These are phyloP conservation scores for Drosophila rhopaloa DNA, from an alignment of 1,140 invertebrate genomes.

Conservation along the genomic window DNA sequence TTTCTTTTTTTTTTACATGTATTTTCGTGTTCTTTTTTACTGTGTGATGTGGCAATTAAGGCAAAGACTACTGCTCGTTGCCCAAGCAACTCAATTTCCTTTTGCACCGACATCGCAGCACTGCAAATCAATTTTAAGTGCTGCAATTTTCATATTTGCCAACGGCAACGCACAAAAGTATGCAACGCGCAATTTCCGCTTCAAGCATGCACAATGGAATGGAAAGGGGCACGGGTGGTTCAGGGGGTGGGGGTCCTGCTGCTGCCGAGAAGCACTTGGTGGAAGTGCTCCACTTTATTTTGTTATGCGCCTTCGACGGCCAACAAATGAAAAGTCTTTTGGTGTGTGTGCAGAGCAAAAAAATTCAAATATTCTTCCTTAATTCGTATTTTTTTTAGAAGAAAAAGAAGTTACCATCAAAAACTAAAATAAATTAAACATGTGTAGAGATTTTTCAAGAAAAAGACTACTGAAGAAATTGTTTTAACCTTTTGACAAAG, in stretches of 20 bases:
- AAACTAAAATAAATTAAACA: not conserved
- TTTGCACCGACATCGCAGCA: slow-evolving; percentile 39
- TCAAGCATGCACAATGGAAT: slow-evolving; percentile 38
- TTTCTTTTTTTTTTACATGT: not conserved
- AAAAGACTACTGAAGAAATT: too few species aligned
- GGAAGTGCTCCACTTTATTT: slow-evolving; percentile 53
- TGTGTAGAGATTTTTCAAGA: too few species aligned
- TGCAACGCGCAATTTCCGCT: slow-evolving; percentile 77
- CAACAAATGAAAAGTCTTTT: slow-evolving; percentile 43
- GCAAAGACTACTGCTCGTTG: slow-evolving; percentile 40
- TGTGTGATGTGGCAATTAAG: slow-evolving; percentile 53
- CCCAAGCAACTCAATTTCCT: slow-evolving; percentile 73
- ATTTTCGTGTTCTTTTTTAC: not conserved
- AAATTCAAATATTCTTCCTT: not conserved
- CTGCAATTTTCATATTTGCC: slow-evolving; percentile 75
- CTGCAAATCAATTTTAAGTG: slow-evolving; percentile 71
- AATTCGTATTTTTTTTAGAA: not conserved
- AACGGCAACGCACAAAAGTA: slow-evolving; percentile 68
- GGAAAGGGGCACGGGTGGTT: not conserved
- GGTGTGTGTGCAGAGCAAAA: slow-evolving; percentile 12
- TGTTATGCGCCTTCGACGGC: slow-evolving; percentile 45
- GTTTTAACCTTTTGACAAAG: too few species aligned
- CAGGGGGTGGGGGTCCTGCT: slow-evolving; percentile 1
- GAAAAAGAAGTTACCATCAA: not conserved
- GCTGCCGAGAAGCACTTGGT: slow-evolving; percentile 33